Conservation (phyloP, 2,797 vertebrate genomes). For the Pseudochirops cupreus region DNA sequence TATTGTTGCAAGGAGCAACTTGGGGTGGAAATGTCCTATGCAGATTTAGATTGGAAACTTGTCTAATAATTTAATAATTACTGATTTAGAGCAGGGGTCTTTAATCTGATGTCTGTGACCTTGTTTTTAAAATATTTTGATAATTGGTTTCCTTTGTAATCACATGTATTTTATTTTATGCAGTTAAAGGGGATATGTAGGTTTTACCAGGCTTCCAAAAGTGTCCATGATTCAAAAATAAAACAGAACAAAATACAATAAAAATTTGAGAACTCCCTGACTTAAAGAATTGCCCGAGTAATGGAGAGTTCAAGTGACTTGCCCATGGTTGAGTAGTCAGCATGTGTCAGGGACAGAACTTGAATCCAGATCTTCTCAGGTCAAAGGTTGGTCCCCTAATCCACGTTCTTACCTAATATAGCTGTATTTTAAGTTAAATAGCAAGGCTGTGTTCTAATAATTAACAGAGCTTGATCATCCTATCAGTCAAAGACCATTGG, state of each 20-base stretch:
- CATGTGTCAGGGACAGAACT: not conserved
- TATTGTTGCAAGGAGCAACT: not conserved
- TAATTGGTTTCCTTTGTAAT: not conserved
- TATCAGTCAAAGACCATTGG: not conserved
- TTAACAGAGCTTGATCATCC: not conserved
- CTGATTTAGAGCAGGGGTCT: not conserved
- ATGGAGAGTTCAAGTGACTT: not conserved
- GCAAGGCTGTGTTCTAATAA: not conserved
- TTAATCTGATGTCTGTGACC: not conserved
- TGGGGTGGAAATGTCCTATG: not conserved
- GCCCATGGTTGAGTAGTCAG: not conserved
- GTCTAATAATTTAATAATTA: not conserved
- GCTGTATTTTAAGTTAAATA: not conserved
- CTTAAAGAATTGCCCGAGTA: not conserved
- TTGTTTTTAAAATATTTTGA: not conserved
- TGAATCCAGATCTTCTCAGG: not conserved
- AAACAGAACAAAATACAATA: not conserved
- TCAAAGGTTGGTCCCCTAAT: not conserved
- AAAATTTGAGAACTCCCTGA: not conserved
- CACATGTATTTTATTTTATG: not conserved
- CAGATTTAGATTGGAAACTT: not conserved
- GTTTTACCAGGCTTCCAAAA: not conserved
- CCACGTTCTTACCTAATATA: not conserved
- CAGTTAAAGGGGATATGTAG: not conserved
- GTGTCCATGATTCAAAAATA: not conserved